Base-by-base conservation (phyloP, 2,888 invertebrate species). In the Epicampocera succincta region DNA sequence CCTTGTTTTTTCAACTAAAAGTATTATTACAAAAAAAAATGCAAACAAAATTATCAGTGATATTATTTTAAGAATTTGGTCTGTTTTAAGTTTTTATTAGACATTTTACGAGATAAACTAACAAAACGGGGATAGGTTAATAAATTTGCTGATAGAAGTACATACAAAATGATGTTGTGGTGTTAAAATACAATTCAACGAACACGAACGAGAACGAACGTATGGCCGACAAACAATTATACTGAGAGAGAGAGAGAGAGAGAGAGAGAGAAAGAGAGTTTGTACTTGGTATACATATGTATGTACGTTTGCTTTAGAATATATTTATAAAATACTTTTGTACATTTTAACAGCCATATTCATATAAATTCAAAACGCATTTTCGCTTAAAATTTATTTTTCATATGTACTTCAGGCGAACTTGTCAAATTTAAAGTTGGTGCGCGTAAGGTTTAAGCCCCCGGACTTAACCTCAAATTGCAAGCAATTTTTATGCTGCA, bases 111-210 rank as follows among this genome's bases (percentile, higher is more conserved):
- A 19, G n/a, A 44, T 4, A 56, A 33, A 46, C 68, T 68, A 56
- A 54, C 9, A 15, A 21, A 42, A 52, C 33, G 52, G 52, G n/a
- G 46, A 69, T 58, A 44, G 0, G 21, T 42, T 29, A 12, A 25
- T 46, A n/a, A n/a, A 29, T 68, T 68, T 68, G 15, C 8, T 15
- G n/a, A 29, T 25, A 68, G 42, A 68, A 42, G 48, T 68, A 42
- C n/a, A n/a, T n/a, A n/a, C n/a, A n/a, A n/a, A n/a, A 66, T 50
- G 38, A 21, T 5, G 44, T 52, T 40, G 15, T 40, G 52, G 52
- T 40, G 12, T 44, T 61, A 61, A 50, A 19, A 21, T 66, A 66
- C 50, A 25, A 66, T 11, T 42, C 12, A 21, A 50, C 6, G 50
- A 50, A 65, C 38, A 6, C 19, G n/a, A 44, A 61, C 52, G 50